Conservation (phyloP, 2,888 invertebrate species). For the Sphaerophoria rueppellii region DNA sequence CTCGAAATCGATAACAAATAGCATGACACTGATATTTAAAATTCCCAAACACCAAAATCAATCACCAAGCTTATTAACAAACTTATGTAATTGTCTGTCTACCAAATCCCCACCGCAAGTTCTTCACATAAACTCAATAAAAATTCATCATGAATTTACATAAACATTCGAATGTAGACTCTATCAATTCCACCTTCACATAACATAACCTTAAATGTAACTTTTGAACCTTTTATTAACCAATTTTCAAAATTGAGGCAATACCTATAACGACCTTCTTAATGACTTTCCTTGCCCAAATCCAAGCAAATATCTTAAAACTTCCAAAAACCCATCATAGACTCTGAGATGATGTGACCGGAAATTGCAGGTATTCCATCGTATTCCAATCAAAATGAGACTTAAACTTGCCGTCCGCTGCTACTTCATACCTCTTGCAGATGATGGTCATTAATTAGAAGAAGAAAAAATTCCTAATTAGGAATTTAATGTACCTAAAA, state of each 20-base stretch:
- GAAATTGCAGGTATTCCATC: background rate
- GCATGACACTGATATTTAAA: too few relatives aligned
- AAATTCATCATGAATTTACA: background rate
- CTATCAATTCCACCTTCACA: background rate
- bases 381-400: slow-evolving; percentile 7
- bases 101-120: too few relatives aligned
- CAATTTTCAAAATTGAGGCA: background rate
- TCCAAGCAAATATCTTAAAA: background rate
- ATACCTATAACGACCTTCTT: background rate
- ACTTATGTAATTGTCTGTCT: too few relatives aligned
- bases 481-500: background rate
- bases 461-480: background rate
- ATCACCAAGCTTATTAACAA: too few relatives aligned
- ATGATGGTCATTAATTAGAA: background rate
- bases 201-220: background rate
- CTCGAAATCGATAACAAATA: too few relatives aligned
- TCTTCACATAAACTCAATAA: background rate
- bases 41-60: too few relatives aligned
- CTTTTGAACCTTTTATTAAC: background rate
- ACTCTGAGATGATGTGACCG: background rate
- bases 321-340: background rate
- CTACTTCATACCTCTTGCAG: too few relatives aligned
- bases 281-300: background rate
- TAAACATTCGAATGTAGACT: background rate
- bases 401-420: background rate